phyloP scores from a whole-genome alignment of 2,888 invertebrate species.

The Hydriomena furcata region DNA sequence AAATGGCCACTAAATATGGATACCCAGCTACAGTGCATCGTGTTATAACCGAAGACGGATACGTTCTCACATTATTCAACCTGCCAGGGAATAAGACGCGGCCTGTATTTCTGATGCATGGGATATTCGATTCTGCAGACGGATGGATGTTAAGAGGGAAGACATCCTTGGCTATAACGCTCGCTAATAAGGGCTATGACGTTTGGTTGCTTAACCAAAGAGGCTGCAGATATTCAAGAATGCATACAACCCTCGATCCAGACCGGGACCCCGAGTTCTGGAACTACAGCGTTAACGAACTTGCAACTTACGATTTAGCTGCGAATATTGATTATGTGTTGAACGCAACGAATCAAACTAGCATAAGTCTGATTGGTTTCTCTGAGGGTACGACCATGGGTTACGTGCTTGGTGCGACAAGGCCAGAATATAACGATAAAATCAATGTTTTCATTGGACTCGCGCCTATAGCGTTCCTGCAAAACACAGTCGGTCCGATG shows the following conservation, averaged over 20 bases:
- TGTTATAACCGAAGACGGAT: conserved; percentile 48
- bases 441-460: conserved; percentile 54
- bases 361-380: conserved; percentile 86
- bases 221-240: conserved; percentile 75
- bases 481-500: conserved; percentile 21
- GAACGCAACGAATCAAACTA: conserved; percentile 66
- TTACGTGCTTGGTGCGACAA: conserved; percentile 73
- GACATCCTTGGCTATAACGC: conserved; percentile 38
- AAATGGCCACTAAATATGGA: conserved; percentile 36
- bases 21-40: conserved; percentile 33
- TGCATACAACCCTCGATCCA: conserved; percentile 70
- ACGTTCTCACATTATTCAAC: conserved; percentile 42
- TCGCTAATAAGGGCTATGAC: conserved; percentile 42
- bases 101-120: conserved; percentile 44
- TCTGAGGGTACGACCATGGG: conserved; percentile 85
- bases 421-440: conserved; percentile 83
- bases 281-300: conserved; percentile 81
- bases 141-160: conserved; percentile 46
- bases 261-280: conserved; percentile 72
- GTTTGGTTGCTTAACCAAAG: conserved; percentile 54
- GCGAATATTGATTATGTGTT: conserved; percentile 71
- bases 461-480: conserved; percentile 34
- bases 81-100: conserved; percentile 37
- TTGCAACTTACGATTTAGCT: conserved; percentile 86
- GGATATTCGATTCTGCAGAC: conserved; percentile 43